Evolutionary conservation across 2,113 vertebrate species (phyloP).

Genomic region (Plecotus auritus): DNA sequence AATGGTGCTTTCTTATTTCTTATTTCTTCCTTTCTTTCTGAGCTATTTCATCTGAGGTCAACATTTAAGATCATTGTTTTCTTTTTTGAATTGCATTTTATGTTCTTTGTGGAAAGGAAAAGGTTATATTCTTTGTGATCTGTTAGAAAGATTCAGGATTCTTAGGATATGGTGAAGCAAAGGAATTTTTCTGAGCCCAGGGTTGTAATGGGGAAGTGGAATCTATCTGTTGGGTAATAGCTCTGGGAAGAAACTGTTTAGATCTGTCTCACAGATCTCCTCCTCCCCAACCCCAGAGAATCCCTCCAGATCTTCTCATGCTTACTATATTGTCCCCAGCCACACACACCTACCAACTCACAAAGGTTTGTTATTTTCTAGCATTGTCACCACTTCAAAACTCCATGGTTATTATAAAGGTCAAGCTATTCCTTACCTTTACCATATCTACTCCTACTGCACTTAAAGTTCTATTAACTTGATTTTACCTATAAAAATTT

Average conservation of each 20-base stretch:
- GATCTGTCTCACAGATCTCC: not conserved
- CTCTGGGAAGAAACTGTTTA: not conserved
- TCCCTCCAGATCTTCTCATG: not conserved
- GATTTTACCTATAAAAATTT: not conserved
- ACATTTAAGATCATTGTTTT: not conserved
- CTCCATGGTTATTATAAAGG: not conserved
- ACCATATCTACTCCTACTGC: not conserved
- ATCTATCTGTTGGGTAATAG: not conserved
- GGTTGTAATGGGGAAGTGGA: not conserved
- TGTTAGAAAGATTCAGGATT: not conserved
- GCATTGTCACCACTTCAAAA: not conserved
- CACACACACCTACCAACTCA: not conserved
- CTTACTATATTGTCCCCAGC: accelerated
- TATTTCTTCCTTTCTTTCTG: not conserved
- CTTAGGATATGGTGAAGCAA: not conserved
- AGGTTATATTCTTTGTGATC: not conserved
- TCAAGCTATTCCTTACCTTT: not conserved
- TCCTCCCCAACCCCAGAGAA: not conserved
- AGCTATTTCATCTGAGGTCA: not conserved
- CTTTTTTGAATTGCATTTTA: not conserved
- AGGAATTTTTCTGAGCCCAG: not conserved
- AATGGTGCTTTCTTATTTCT: not conserved
- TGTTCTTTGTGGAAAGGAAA: not conserved
- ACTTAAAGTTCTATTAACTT: not conserved
- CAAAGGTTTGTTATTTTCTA: not conserved